A percentile compares a stretch with the other conserved stretches of the same genome.
These are phyloP conservation scores for Eupithecia subumbrata DNA, from an alignment of 2,888 invertebrate species.

Conservation along the genomic window DNA sequence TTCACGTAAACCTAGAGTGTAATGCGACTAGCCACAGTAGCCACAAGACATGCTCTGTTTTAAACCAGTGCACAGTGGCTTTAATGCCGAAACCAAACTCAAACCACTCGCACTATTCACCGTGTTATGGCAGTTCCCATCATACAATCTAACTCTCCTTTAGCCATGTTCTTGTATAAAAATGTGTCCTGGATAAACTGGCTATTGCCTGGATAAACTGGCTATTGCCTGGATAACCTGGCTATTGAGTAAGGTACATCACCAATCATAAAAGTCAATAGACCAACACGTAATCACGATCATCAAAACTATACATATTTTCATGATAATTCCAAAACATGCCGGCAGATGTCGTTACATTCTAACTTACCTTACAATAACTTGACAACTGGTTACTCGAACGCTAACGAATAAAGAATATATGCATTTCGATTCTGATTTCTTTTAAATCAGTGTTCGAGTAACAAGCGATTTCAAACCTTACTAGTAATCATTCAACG, in stretches of 20 bases:
- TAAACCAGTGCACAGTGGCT: constrained; percentile 21
- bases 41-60: constrained; percentile 53
- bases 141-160: neutral
- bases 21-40: constrained; percentile 61
- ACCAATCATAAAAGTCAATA: neutral
- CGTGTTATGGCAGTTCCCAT: neutral
- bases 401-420: neutral
- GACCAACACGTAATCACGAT: neutral
- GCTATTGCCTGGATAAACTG: too few species aligned
- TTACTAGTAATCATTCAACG: constrained; percentile 14
- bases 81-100: neutral
- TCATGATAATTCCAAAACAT: neutral
- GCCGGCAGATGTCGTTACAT: neutral
- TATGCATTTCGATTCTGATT: neutral
- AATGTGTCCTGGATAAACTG: neutral
- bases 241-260: neutral
- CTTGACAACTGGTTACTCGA: neutral
- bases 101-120: neutral
- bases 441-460: neutral
- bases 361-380: neutral
- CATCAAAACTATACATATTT: neutral
- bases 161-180: neutral
- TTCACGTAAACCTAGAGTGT: constrained; percentile 7
- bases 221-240: too few species aligned
- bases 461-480: neutral